Base-by-base conservation (phyloP, 30 jellyfish, hydroid and myxozoan genomes). In the Cassiopea andromeda region DNA sequence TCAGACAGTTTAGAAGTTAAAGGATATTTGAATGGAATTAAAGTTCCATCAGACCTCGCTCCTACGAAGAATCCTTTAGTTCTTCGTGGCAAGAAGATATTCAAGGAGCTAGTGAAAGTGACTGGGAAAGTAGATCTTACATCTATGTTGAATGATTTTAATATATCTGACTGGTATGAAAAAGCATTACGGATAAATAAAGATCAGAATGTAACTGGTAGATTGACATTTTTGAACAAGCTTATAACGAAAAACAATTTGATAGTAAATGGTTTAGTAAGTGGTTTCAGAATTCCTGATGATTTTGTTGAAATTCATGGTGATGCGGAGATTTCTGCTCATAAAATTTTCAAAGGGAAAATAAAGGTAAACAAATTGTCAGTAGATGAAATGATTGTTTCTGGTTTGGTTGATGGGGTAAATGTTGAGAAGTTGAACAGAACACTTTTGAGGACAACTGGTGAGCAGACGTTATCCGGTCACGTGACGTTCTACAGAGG, bases 391-490 rank as follows among this genome's bases (percentile, higher is more conserved):
- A 81, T 87, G 92, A 88, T 81, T 8, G 92, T 80, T 19, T 64
- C 18, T 0, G 98, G 98, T 12, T 64, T 96, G 60, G 77, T 92
- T 48, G 97, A 92, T 60, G 97, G 97, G 43, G 95, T 88, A 60
- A 89, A 96, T 79, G 58, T 96, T 13, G 88, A 95, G 9, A 89
- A 92, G 19, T 80, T 96, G 73, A 83, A 89, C 76, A 69, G 57
- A 15, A 91, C 92, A 2, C 89, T 96, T 60, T 54, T 96, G 81
- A 89, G 83, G 68, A 77, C 48, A 17, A 15, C 67, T 69, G 99
- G 98, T 13, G 85, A 79, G 49, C 99, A 96, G 79, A 78, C 70
- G 1, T 60, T 96, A 48, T 82, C 97, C 16, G 99, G 92, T 16
- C 60, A 91, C 48, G 88, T 81, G 4, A 78, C 80, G 48, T 91